Evolutionary conservation across 2,797 vertebrate genomes (phyloP).

Genomic region (Propithecus perrieri): DNA sequence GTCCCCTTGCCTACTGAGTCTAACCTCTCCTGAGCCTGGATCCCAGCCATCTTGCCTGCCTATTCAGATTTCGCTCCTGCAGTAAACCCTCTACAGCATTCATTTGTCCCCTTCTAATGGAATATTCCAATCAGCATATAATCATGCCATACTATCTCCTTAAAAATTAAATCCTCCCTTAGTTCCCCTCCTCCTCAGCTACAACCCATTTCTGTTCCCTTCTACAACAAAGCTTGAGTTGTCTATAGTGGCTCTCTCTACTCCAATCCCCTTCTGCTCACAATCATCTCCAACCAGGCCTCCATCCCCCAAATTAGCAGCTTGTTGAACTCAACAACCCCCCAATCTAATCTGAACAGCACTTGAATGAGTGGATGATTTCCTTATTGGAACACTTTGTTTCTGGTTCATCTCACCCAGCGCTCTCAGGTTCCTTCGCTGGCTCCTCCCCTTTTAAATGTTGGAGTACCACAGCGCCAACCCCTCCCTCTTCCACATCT

Average conservation of each 20-base stretch:
- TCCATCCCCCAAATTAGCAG: neutral
- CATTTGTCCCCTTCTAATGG: neutral
- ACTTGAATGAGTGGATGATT: neutral
- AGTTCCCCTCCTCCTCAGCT: neutral
- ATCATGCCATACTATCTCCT: neutral
- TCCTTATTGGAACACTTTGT: neutral
- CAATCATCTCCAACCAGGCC: neutral
- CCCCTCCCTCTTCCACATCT: neutral
- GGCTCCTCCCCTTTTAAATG: neutral
- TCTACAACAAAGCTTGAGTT: neutral
- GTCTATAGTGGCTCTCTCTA: neutral
- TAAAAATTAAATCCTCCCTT: neutral
- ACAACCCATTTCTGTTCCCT: too few relatives aligned
- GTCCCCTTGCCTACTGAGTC: neutral
- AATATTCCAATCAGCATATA: neutral
- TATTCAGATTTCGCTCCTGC: neutral
- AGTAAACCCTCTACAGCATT: neutral
- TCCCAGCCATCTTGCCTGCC: neutral
- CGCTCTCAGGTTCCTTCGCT: neutral
- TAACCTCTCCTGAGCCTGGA: neutral
- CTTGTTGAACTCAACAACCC: neutral
- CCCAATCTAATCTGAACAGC: neutral
- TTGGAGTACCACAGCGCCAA: neutral
- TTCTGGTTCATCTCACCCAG: neutral
- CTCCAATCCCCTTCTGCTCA: neutral